Evolutionary conservation across 2,113 vertebrate species (phyloP).

Genomic region (Mormyrus lacerda): DNA sequence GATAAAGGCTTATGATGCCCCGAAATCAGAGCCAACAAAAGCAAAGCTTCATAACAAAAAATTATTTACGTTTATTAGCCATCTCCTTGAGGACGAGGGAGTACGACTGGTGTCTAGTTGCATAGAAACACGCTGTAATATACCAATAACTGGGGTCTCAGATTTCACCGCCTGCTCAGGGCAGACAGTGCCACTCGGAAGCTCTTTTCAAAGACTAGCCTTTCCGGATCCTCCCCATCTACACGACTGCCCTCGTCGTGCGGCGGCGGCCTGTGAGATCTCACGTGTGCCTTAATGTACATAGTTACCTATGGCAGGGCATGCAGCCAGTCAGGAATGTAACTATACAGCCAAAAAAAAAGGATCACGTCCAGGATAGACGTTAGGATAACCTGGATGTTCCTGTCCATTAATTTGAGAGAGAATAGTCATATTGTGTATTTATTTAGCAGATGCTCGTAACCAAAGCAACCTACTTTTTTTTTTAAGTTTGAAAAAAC

Average conservation of each 20-base stretch:
- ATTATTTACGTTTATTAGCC: not conserved
- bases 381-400: not conserved
- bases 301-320: not conserved
- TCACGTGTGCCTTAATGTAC: not conserved
- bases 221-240: not conserved
- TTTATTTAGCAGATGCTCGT: not conserved
- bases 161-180: conserved; percentile 48
- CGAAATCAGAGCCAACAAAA: not conserved
- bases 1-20: not conserved
- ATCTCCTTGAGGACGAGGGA: not conserved
- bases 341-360: not conserved
- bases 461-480: not conserved
- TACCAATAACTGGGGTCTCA: conserved; percentile 53
- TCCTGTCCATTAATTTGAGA: not conserved
- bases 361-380: too few species aligned
- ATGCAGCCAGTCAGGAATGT: not conserved
- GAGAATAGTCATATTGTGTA: not conserved
- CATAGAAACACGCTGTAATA: conserved; percentile 59
- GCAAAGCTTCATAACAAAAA: not conserved
- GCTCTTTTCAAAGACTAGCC: conserved; percentile 22
- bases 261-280: not conserved
- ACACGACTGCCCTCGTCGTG: not conserved
- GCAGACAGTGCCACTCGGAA: conserved; percentile 39
- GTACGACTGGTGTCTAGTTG: conserved; percentile 33
- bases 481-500: not conserved